Conservation (phyloP, 2,113 vertebrate genomes). For the Australoheros scitulus region DNA sequence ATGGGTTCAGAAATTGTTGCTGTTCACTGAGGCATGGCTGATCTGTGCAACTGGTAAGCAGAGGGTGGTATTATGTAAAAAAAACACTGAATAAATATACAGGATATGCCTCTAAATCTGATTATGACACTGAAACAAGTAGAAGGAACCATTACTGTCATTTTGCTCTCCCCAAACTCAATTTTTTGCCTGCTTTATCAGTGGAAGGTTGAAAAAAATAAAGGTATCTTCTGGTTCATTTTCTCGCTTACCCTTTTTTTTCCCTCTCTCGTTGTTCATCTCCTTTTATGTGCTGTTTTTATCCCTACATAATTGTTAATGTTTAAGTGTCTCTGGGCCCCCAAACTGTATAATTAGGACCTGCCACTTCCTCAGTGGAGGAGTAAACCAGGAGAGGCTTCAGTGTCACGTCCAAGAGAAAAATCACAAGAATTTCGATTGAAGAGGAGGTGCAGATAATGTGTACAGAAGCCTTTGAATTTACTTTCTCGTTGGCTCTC, state of each 20-base stretch:
- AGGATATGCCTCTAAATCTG: constrained; percentile 49
- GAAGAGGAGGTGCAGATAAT: constrained; percentile 44
- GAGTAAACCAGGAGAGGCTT: constrained; percentile 54
- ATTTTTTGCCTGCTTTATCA: constrained; percentile 27
- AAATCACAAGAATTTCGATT: constrained; percentile 50
- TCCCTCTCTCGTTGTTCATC: constrained; percentile 10
- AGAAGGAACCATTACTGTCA: constrained; percentile 31
- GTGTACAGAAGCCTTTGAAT: constrained; percentile 61
- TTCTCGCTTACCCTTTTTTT: constrained; percentile 23
- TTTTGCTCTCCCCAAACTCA: constrained; percentile 25
- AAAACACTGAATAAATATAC: constrained; percentile 41
- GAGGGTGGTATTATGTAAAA: constrained; percentile 53
- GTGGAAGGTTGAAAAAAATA: constrained; percentile 6
- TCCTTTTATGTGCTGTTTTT: constrained; percentile 56
- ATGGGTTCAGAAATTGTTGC: constrained; percentile 49
- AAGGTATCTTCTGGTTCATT: constrained; percentile 41
- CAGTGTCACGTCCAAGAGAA: constrained; percentile 46
- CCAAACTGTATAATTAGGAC: constrained; percentile 68
- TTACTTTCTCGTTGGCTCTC: constrained; percentile 39
- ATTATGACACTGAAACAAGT: constrained; percentile 49
- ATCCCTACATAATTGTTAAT: constrained; percentile 62
- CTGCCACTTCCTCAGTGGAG: constrained; percentile 59
- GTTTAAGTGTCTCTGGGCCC: constrained; percentile 55
- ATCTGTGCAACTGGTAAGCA: constrained; percentile 61
- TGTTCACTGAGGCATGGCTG: constrained; percentile 52